These are phyloP conservation scores for Ifrita kowaldi DNA, from an alignment of 2,113 vertebrate species.

Conservation along the genomic window DNA sequence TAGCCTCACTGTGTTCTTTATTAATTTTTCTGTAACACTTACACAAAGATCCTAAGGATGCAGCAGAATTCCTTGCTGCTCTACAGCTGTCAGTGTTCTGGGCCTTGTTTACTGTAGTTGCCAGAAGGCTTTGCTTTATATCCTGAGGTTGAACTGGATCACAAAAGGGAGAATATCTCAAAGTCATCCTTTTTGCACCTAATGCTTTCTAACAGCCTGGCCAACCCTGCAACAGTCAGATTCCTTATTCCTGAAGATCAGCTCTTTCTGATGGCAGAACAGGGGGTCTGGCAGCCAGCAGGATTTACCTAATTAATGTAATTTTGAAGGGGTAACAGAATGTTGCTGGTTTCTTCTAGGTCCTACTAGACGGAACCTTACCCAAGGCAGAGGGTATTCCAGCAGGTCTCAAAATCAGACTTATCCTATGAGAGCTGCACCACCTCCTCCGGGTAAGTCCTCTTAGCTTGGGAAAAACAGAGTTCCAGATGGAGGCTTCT, in stretches of 20 bases:
- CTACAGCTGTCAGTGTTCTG: background rate
- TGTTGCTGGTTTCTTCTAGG: conserved; percentile 70
- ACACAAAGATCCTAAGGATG: background rate
- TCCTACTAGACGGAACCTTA: conserved; percentile 80
- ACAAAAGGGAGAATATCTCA: background rate
- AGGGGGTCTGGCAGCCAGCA: background rate
- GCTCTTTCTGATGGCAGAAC: background rate
- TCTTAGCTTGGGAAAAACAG: background rate
- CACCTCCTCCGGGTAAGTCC: conserved; percentile 87
- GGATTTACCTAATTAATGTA: background rate
- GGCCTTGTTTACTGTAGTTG: background rate
- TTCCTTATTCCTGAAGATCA: background rate
- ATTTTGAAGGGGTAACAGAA: background rate
- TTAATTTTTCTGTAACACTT: background rate
- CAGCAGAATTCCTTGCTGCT: background rate
- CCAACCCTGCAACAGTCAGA: background rate
- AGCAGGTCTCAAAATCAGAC: conserved; percentile 74
- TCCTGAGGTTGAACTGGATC: background rate
- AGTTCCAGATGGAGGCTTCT: background rate
- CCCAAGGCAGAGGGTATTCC: conserved; percentile 64
- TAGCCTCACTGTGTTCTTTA: background rate
- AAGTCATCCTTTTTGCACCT: background rate
- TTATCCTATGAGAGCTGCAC: conserved; percentile 83
- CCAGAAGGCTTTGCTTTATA: background rate
- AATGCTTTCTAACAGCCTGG: background rate